phyloP scores from a whole-genome alignment of 2,888 invertebrate species.

The Stenchaetothrips biformis region DNA sequence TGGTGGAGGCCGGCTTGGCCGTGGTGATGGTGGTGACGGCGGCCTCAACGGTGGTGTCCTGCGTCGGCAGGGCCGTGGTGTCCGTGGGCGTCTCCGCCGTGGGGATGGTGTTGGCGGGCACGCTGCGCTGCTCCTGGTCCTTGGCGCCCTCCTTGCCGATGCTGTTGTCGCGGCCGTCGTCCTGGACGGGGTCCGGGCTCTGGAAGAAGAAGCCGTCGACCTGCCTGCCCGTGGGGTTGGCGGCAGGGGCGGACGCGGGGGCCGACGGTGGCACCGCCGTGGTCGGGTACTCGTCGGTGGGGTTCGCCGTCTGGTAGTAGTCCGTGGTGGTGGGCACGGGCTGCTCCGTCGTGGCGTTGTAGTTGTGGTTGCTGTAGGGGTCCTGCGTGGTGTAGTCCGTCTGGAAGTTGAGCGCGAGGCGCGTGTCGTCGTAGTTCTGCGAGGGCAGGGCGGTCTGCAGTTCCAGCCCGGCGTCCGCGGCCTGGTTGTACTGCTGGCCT shows the following conservation, averaged over 20 bases:
- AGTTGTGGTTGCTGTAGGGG: conserved; percentile 7
- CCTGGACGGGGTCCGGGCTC: conserved; percentile 1
- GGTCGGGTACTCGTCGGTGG: conserved; percentile 12
- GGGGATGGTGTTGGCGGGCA: conserved; percentile 1
- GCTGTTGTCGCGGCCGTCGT: neutral
- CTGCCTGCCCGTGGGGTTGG: neutral
- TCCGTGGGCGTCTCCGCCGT: conserved; percentile 4
- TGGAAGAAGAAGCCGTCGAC: conserved; percentile 19
- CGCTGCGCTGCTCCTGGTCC: conserved; percentile 21
- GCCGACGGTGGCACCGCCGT: neutral
- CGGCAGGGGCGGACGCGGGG: neutral
- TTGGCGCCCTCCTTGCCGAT: conserved; percentile 5
- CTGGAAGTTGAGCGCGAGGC: conserved; percentile 15
- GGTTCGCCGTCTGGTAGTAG: conserved; percentile 15
- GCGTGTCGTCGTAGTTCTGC: conserved; percentile 11
- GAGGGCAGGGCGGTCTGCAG: conserved; percentile 1
- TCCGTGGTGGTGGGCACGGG: conserved; percentile 5
- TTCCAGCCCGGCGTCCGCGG: neutral
- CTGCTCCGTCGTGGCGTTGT: conserved; percentile 11
- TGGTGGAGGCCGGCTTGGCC: neutral
- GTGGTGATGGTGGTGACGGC: neutral
- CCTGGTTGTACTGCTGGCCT: neutral
- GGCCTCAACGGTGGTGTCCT: neutral
- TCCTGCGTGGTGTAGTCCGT: conserved; percentile 15
- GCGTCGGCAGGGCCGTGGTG: neutral